phyloP scores from a whole-genome alignment of 1,140 invertebrate species.

The Watersipora subatra region DNA sequence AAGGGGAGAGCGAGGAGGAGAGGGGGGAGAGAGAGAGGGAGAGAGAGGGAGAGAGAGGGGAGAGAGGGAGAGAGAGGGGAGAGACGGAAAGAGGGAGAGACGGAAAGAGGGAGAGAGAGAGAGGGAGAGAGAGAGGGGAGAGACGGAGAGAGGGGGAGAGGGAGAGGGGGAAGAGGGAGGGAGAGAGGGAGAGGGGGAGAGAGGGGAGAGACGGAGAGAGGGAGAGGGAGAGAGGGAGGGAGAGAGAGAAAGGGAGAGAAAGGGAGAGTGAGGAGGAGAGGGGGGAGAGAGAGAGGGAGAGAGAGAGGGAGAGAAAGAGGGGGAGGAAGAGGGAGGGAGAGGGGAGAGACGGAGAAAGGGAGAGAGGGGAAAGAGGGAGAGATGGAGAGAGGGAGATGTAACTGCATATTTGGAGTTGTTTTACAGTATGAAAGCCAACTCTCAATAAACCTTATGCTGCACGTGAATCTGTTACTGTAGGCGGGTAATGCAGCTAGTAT shows the following conservation, averaged over 20 bases:
- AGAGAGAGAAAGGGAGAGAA: conserved; percentile 1
- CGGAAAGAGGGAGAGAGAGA: conserved; percentile 4
- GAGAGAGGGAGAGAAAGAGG: not conserved
- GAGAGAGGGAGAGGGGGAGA: conserved; percentile 1
- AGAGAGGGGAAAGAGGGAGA: not conserved
- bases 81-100: conserved; percentile 2
- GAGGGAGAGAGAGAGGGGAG: conserved; percentile 7
- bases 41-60: conserved; percentile 1
- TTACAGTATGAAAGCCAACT: too few relatives aligned
- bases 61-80: not conserved
- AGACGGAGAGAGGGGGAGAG: not conserved
- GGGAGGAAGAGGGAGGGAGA: too few relatives aligned
- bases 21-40: not conserved
- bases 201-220: not conserved
- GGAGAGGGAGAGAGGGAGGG: conserved; percentile 4
- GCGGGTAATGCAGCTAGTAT: too few relatives aligned
- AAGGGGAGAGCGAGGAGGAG: too few relatives aligned
- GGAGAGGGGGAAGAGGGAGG: conserved; percentile 7
- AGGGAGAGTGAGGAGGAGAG: conserved; percentile 3
- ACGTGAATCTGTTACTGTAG: too few relatives aligned
- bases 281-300: not conserved
- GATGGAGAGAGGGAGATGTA: too few relatives aligned
- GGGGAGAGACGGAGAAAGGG: not conserved
- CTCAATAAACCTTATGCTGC: too few relatives aligned
- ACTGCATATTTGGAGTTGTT: too few relatives aligned